Conservation (phyloP, 2,797 vertebrate species). For the Heteromormyrus szaboi region DNA sequence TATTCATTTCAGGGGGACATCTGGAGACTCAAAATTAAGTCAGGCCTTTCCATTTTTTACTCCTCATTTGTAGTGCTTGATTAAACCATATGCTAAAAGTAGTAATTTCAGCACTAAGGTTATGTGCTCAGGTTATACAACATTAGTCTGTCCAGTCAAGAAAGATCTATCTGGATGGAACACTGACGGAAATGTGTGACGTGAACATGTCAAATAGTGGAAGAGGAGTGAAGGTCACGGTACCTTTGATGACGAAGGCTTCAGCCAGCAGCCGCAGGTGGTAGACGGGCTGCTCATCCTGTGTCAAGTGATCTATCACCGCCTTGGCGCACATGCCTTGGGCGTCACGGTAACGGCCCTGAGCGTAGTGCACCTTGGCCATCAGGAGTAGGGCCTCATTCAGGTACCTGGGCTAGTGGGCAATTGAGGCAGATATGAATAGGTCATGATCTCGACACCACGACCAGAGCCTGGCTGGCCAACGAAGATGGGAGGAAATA, state of each 20-base stretch:
- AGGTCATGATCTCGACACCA: background rate
- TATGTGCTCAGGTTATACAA: background rate
- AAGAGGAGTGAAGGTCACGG: background rate
- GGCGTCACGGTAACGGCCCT: slow-evolving; percentile 85
- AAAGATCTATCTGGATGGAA: background rate
- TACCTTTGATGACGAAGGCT: slow-evolving; percentile 94
- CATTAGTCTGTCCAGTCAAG: background rate
- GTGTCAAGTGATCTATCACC: slow-evolving; percentile 78
- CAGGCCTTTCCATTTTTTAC: background rate
- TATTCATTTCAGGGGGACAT: background rate
- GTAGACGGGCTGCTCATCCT: slow-evolving; percentile 78
- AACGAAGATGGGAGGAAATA: background rate
- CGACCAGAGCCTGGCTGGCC: background rate
- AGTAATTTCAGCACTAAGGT: background rate
- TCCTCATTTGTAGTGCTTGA: background rate
- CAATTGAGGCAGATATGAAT: background rate
- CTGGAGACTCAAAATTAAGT: background rate
- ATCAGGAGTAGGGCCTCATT: slow-evolving; percentile 85
- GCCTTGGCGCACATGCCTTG: slow-evolving; percentile 91
- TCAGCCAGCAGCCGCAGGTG: slow-evolving; percentile 84
- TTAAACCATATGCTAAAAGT: background rate
- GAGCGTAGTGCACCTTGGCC: slow-evolving; percentile 88
- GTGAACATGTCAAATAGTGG: background rate
- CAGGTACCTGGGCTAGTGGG: slow-evolving; percentile 74
- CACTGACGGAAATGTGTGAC: background rate